Base-by-base conservation (phyloP, 1,140 invertebrate genomes). In the Drosophila yakuba region DNA sequence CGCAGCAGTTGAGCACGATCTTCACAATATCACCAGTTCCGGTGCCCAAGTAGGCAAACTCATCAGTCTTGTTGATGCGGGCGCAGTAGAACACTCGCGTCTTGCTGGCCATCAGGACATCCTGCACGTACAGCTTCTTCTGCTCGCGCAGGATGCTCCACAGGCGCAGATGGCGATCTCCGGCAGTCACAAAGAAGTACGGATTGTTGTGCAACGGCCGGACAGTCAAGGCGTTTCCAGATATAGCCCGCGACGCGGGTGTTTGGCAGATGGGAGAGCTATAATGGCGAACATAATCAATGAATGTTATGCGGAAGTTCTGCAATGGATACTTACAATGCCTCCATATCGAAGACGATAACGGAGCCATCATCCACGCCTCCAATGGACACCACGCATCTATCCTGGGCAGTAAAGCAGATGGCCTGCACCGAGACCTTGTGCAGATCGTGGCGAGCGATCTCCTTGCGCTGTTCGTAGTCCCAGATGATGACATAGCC, bases 401-500 rank as follows among this genome's bases (percentile, higher is more conserved):
- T 94, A 67, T 97, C 96, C 91, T 97, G 95, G 25, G 94, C 94
- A 1, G 97, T 96, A 91, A 98, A 98, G 14, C 94, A 94, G 11
- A 98, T 93, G 10, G 96, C 95, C 93, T 98, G 96, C 0, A 98
- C 95, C 48, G 96, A 95, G 0, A 96, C 95, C 92, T 97, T 98
- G 91, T 99, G 98, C 11, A 97, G 93, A 91, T 96, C 95, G 91
- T 98, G 95, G 55, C 94, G 95, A 0, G 94, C 93, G 44, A 96
- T 91, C 47, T 95, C 91, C 36, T 92, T 93, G 64, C 94, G 94
- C 43, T 93, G 94, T 7, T 95, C 93, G 84, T 96, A 98, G 88
- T 98, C 95, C 97, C 97, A 99, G 15, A 99, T 91, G 74, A 98
- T 97, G 0, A 97, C 95, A 67, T 94, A 94, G 5, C 97, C 96